A percentile compares a stretch with the other conserved stretches of the same genome.
Conservation (phyloP, 2,113 vertebrate species). For the Lanius ludovicianus region DNA sequence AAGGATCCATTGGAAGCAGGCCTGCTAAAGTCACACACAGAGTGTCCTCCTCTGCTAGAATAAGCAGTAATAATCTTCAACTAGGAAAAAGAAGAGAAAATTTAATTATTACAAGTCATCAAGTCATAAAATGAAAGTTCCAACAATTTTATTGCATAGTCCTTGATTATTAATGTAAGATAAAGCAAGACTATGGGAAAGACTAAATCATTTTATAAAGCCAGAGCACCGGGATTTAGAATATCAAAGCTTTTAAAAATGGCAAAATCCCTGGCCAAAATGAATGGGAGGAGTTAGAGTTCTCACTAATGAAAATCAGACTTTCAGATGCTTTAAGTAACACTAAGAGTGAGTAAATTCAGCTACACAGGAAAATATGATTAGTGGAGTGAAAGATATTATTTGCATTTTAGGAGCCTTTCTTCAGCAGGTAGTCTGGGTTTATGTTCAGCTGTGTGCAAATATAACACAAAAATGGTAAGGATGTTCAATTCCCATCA, state of each 20-base stretch:
- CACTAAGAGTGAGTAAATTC: neutral
- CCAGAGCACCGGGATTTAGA: neutral
- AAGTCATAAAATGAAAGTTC: neutral
- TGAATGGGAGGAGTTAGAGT: neutral
- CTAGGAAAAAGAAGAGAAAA: rapidly evolving
- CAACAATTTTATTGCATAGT: neutral
- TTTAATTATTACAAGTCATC: neutral
- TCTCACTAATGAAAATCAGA: neutral
- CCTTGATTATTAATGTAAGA: neutral
- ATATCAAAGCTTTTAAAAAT: neutral
- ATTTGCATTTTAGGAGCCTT: neutral
- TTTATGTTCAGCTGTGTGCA: neutral
- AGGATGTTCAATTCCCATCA: neutral
- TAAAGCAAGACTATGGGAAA: neutral
- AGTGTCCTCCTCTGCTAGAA: neutral
- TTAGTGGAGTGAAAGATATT: neutral
- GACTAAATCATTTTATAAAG: neutral
- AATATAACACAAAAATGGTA: neutral
- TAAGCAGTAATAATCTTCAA: neutral
- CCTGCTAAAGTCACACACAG: neutral
- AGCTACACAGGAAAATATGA: neutral
- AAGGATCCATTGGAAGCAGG: neutral
- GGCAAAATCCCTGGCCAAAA: neutral
- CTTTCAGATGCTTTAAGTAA: neutral
- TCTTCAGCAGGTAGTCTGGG: neutral